Evolutionary conservation across 2,888 invertebrate genomes (phyloP).

Genomic region (Stegophylla sp.): DNA sequence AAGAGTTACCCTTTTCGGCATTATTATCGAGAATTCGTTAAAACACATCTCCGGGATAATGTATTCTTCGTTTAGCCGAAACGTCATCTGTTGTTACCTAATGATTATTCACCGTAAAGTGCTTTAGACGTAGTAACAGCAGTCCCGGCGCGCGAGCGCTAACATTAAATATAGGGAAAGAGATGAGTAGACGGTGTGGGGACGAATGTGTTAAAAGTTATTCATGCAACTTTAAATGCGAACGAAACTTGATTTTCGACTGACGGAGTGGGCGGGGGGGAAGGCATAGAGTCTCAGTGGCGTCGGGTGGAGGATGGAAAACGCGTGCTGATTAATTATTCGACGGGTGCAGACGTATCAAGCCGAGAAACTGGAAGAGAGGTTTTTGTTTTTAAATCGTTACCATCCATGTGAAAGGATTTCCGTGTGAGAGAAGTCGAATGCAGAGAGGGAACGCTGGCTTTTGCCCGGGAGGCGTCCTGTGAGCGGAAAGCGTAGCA

Average conservation of each 20-base stretch:
- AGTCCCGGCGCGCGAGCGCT: not conserved
- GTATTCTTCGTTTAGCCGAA: constrained; percentile 53
- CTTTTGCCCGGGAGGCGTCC: not conserved
- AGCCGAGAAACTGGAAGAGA: constrained; percentile 53
- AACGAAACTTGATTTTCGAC: constrained; percentile 55
- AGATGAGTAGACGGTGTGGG: not conserved
- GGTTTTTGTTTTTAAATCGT: constrained; percentile 52
- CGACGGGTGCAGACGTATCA: constrained; percentile 48
- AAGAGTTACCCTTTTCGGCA: constrained; percentile 1
- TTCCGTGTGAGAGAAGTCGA: constrained; percentile 51
- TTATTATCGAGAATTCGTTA: constrained; percentile 33
- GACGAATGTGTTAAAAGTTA: constrained; percentile 57
- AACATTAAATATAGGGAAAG: constrained; percentile 18
- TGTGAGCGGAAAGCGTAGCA: not conserved
- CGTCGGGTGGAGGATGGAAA: not conserved
- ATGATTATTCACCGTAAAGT: constrained; percentile 57
- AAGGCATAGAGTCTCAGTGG: not conserved
- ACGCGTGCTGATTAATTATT: constrained; percentile 55
- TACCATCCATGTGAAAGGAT: constrained; percentile 51
- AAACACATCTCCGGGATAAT: constrained; percentile 32
- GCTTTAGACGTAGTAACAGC: constrained; percentile 21
- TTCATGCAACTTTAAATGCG: constrained; percentile 56
- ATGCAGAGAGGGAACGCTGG: not conserved
- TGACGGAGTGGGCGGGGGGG: not conserved
- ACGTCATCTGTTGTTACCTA: constrained; percentile 55